These are phyloP conservation scores for Gymnogyps californianus DNA, from an alignment of 2,113 vertebrate species.

Conservation along the genomic window DNA sequence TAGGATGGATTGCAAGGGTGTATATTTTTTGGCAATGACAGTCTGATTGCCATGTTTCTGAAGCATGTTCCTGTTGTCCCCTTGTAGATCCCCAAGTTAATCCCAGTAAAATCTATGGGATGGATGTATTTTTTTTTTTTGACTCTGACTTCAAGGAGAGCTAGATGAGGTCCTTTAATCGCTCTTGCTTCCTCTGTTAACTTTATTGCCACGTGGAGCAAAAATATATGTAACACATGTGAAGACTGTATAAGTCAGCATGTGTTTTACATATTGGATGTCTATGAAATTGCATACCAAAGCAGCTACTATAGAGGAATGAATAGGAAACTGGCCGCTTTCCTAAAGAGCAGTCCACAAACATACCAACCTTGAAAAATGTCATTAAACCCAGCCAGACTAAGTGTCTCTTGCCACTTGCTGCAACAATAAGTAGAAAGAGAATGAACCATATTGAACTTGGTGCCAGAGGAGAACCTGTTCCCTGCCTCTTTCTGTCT, in stretches of 20 bases:
- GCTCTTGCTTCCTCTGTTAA: slow-evolving; percentile 1
- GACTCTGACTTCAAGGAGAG: not conserved
- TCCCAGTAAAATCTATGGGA: not conserved
- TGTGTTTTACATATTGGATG: slow-evolving; percentile 48
- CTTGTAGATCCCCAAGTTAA: not conserved
- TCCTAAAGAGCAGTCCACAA: not conserved
- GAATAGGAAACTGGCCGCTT: not conserved
- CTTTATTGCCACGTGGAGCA: slow-evolving; percentile 60
- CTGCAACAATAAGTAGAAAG: not conserved
- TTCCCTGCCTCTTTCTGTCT: not conserved
- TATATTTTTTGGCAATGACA: not conserved
- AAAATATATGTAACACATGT: slow-evolving; percentile 30
- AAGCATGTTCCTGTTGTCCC: not conserved
- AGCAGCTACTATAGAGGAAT: not conserved
- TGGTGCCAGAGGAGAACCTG: not conserved
- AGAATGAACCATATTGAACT: not conserved
- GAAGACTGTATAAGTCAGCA: slow-evolving; percentile 17
- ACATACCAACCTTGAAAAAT: not conserved
- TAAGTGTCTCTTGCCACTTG: not conserved
- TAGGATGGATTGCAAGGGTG: not conserved
- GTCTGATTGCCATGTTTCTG: not conserved
- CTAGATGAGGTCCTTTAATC: not conserved
- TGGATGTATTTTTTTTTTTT: not conserved
- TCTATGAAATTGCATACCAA: slow-evolving; percentile 9
- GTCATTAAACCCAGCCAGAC: not conserved